phyloP scores from a whole-genome alignment of 2,797 vertebrate genomes.

The Sphenopsis melanotis region DNA sequence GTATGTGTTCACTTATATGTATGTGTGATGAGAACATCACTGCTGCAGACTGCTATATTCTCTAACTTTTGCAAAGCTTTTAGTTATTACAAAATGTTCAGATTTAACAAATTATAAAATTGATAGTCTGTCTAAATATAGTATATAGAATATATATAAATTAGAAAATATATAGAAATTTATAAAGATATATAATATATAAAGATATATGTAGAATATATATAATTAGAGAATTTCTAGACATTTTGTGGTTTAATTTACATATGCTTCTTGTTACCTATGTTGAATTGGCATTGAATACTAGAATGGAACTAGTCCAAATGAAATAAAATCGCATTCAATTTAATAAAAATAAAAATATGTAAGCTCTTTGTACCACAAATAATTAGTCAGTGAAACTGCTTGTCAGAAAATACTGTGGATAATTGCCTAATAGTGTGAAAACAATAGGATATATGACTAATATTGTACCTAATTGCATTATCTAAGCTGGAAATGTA shows the following conservation, averaged over 20 bases:
- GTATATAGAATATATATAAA: not conserved
- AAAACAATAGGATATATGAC: not conserved
- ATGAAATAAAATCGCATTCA: not conserved
- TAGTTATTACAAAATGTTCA: not conserved
- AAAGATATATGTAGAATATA: not conserved
- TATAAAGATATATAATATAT: no score
- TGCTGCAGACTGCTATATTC: not conserved
- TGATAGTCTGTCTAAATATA: not conserved
- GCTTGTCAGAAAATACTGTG: not conserved
- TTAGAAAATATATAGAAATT: not conserved
- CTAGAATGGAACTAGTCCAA: not conserved
- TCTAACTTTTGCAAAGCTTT: not conserved
- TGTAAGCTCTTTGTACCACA: not conserved
- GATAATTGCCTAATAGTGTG: not conserved
- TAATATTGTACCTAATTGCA: not conserved
- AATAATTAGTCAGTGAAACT: not conserved
- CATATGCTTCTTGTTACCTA: not conserved
- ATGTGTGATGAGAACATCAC: not conserved
- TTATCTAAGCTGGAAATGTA: not conserved
- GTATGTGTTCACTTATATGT: not conserved
- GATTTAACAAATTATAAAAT: not conserved
- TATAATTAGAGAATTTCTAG: not conserved
- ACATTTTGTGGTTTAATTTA: not conserved
- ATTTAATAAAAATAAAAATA: not conserved
- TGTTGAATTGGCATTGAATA: not conserved